Evolutionary conservation across 1,140 invertebrate genomes (phyloP).

Genomic region (Bombyx mandarina): DNA sequence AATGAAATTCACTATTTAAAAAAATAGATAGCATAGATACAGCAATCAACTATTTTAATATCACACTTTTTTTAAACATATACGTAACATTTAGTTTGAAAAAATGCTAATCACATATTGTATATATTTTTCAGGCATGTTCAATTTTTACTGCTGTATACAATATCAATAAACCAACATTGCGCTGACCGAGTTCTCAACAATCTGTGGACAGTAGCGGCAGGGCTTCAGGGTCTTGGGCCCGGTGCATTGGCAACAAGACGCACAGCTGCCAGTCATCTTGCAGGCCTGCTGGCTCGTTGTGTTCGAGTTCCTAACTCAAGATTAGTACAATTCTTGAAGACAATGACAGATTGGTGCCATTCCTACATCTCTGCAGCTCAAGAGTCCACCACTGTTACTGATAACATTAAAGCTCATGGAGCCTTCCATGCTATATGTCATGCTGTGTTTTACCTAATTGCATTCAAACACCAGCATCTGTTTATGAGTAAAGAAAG

Average conservation of each 20-base stretch:
- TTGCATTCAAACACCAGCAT: constrained; percentile 89
- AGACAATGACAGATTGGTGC: constrained; percentile 64
- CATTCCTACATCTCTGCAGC: constrained; percentile 62
- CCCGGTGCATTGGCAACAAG: constrained; percentile 55
- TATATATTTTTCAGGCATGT: constrained; percentile 46
- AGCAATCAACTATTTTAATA: no score
- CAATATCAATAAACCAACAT: constrained; percentile 61
- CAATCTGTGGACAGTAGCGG: constrained; percentile 49
- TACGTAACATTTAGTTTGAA: no score
- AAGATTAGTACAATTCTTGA: constrained; percentile 50
- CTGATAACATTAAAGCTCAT: constrained; percentile 75
- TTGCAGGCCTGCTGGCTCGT: constrained; percentile 53
- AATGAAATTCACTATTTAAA: no score
- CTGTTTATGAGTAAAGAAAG: constrained; percentile 82
- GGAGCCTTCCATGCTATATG: constrained; percentile 91
- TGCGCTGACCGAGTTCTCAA: constrained; percentile 51
- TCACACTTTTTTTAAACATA: no score
- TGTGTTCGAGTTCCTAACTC: constrained; percentile 49
- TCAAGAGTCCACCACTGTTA: constrained; percentile 44
- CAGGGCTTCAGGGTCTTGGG: constrained; percentile 41
- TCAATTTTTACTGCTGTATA: constrained; percentile 63
- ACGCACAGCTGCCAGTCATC: constrained; percentile 52
- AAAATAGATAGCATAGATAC: no score
- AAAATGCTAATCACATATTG: no score
- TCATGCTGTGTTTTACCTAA: constrained; percentile 91